Conservation (phyloP, 1,140 invertebrate species). For the Micrasema minimum region DNA sequence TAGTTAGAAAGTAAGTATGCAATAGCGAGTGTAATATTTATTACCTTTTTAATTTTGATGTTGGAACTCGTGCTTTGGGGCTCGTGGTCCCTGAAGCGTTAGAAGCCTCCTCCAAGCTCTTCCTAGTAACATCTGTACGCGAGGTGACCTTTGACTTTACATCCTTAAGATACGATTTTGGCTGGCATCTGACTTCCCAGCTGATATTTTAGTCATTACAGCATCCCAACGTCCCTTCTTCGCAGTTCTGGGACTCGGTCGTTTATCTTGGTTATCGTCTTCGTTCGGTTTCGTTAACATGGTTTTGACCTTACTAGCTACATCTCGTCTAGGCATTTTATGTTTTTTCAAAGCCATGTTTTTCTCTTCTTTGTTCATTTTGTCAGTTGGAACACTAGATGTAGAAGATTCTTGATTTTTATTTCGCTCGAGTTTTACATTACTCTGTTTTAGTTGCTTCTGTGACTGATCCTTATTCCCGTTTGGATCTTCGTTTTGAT, state of each 20-base stretch:
- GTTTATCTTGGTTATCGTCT: slow-evolving; percentile 62
- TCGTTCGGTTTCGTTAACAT: slow-evolving; percentile 69
- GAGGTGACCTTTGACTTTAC: slow-evolving; percentile 81
- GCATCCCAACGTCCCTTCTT: slow-evolving; percentile 79
- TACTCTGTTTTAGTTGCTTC: slow-evolving; percentile 21
- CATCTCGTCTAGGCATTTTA: slow-evolving; percentile 80
- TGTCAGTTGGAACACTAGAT: slow-evolving; percentile 45
- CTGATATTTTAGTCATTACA: slow-evolving; percentile 83
- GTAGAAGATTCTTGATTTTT: neutral
- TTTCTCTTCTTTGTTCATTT: slow-evolving; percentile 66
- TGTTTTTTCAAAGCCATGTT: slow-evolving; percentile 73
- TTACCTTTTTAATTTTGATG: slow-evolving; percentile 65
- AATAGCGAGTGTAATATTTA: too few relatives aligned
- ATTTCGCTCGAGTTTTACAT: too few relatives aligned
- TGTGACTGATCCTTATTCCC: slow-evolving; percentile 6
- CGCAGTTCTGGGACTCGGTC: slow-evolving; percentile 57
- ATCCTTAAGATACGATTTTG: slow-evolving; percentile 76
- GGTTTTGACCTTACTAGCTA: slow-evolving; percentile 78
- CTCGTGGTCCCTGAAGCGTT: slow-evolving; percentile 57
- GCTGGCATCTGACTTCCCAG: slow-evolving; percentile 76
- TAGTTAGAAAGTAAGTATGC: too few relatives aligned
- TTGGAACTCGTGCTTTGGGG: slow-evolving; percentile 60
- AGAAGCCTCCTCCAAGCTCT: slow-evolving; percentile 40
- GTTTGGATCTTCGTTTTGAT: slow-evolving; percentile 9
- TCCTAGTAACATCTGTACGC: slow-evolving; percentile 48